Evolutionary conservation across 92 coral and sea anemone genomes (phyloP).

Genomic region (Porites cylindrica): DNA sequence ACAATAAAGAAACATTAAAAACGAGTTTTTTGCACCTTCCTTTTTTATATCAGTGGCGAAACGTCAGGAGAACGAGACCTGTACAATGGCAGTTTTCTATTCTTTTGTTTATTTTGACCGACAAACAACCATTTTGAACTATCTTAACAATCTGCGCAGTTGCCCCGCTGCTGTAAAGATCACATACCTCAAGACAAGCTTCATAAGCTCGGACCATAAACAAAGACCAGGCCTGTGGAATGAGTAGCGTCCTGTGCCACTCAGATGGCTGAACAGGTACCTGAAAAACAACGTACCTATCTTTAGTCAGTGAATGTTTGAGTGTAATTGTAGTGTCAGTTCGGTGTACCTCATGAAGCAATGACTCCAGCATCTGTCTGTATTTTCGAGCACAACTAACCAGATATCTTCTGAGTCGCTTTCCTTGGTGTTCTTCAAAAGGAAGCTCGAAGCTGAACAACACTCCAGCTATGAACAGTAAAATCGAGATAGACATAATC

Average conservation of each 20-base stretch:
- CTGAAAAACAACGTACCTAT: conserved; percentile 27
- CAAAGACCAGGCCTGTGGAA: conserved; percentile 87
- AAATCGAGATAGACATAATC: not conserved
- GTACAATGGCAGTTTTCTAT: no score
- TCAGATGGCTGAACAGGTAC: conserved; percentile 97
- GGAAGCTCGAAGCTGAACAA: conserved; percentile 89
- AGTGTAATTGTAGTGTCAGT: not conserved
- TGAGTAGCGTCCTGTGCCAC: conserved; percentile 86
- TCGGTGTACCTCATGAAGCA: conserved; percentile 84
- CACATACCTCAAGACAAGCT: conserved; percentile 79
- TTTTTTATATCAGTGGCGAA: not conserved
- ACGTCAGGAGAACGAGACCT: no score
- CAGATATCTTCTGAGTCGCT: conserved; percentile 77
- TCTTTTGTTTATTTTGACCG: not conserved
- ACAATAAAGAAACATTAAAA: not conserved
- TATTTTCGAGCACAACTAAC: conserved; percentile 83
- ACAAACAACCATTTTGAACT: not conserved
- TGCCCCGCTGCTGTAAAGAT: not conserved
- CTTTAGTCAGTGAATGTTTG: not conserved
- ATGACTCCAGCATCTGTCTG: conserved; percentile 84
- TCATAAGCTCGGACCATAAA: conserved; percentile 87
- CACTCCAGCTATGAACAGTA: conserved; percentile 62
- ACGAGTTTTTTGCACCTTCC: not conserved
- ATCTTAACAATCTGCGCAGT: not conserved
- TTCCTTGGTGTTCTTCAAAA: conserved; percentile 79